Conservation (phyloP, 1,140 invertebrate species). For the Lasaia peninsularis region DNA sequence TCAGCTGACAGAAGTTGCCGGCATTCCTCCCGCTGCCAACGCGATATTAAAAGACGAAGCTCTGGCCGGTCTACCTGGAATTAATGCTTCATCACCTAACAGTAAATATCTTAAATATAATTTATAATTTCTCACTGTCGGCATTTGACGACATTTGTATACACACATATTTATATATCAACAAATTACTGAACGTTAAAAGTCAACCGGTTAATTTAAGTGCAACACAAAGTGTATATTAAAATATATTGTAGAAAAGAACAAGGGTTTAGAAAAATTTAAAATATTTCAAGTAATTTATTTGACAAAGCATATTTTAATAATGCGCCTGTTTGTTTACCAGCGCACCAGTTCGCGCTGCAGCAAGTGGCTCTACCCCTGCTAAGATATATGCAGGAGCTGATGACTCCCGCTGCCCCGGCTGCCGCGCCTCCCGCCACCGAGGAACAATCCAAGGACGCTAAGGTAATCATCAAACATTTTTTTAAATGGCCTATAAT, state of each 20-base stretch:
- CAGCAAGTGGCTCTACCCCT: conserved; percentile 73
- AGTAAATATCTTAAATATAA: too few species aligned
- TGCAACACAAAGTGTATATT: too few species aligned
- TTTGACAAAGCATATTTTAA: too few species aligned
- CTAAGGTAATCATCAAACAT: conserved; percentile 37
- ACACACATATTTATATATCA: neutral
- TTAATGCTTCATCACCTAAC: conserved; percentile 61
- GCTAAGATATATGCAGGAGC: conserved; percentile 72
- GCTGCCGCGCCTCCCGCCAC: conserved; percentile 27
- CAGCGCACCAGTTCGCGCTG: conserved; percentile 69
- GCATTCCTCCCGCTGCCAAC: conserved; percentile 58
- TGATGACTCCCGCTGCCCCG: conserved; percentile 56
- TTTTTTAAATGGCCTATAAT: too few species aligned
- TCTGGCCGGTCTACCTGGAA: conserved; percentile 54
- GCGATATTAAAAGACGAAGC: conserved; percentile 56
- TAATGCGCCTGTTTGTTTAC: conserved; percentile 1
- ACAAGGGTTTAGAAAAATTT: too few species aligned
- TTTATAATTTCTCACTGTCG: too few species aligned
- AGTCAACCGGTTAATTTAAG: too few species aligned
- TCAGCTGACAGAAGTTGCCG: conserved; percentile 68
- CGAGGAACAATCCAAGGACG: conserved; percentile 46
- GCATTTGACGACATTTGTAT: too few species aligned
- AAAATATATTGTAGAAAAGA: too few species aligned
- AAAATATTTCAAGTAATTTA: too few species aligned
- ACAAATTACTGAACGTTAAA: too few species aligned